Base-by-base conservation (phyloP, 2,888 invertebrate species). In the Acronicta leporina region DNA sequence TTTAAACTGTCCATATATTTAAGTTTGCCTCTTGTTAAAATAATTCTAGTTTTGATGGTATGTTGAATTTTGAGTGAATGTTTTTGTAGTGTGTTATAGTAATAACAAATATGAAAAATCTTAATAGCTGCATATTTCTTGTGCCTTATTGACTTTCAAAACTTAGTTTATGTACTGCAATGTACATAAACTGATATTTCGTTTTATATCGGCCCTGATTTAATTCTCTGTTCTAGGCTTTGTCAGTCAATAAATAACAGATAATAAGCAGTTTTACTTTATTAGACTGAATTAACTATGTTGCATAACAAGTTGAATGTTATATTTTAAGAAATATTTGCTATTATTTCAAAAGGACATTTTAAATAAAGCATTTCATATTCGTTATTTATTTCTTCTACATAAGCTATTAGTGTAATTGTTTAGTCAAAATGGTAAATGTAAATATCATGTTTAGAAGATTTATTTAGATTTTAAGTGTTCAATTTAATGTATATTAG, bases 321-420 rank as follows among this genome's bases (percentile, higher is more conserved):
- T 90, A 87, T 89, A 86, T 83, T 87, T 88, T 91, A 89, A 88
- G 87, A 88, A 84, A 85, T 87, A 83, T 85, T 88, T 90, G 88
- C 80, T 82, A 87, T 89, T 89, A 89, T 86, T 90, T 89, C 82
- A 81, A 89, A 90, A 84, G 83, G 84, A 89, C 88, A 89, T 89
- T 90, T 92, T 91, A 85, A 90, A 89, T 89, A 80, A 87, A 92
- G 92, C 92, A 94, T 94, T 94, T 93, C 92, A 92, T 93, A 92
- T 91, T 92, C 90, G 92, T 93, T 93, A 93, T 93, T 94, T 94
- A 93, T 93, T 93, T 90, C 87, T 90, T 92, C 87, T 90, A 87
- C 82, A 86, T 92, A 90, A 91, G 89, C 88, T 87, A 87, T 90
- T 92, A 92, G 91, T 89, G 83, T 92, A 92, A 91, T 91, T 91